A percentile compares a stretch with the other conserved stretches of the same genome.
Evolutionary conservation across 2,888 invertebrate species (phyloP).

Genomic region (Dichetophora obliterata): DNA sequence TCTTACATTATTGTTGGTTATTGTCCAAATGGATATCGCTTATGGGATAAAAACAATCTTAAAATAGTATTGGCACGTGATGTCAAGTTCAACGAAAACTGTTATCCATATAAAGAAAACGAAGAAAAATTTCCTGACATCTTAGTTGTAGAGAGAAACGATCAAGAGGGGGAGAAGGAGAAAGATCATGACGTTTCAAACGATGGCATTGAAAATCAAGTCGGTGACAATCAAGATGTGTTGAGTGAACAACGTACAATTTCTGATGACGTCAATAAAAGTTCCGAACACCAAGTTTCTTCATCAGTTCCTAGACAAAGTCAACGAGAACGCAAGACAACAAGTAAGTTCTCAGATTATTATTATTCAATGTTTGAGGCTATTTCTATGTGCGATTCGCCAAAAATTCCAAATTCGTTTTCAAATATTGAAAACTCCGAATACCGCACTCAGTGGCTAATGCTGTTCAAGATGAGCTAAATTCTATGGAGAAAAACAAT

Average conservation of each 20-base stretch:
- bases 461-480: too few species aligned
- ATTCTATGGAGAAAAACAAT: too few species aligned
- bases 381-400: not conserved
- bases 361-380: conserved; percentile 12
- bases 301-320: not conserved
- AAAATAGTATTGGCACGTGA: not conserved
- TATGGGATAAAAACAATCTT: not conserved
- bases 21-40: not conserved
- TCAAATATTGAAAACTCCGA: too few species aligned
- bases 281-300: not conserved
- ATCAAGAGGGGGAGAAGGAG: not conserved
- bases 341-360: conserved; percentile 10
- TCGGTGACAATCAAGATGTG: too few species aligned
- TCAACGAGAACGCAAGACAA: conserved; percentile 1
- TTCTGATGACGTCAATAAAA: too few species aligned
- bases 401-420: too few species aligned
- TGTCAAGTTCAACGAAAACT: conserved; percentile 25
- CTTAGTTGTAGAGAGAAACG: not conserved
- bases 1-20: too few species aligned
- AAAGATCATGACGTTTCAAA: too few species aligned
- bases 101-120: conserved; percentile 26
- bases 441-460: too few species aligned
- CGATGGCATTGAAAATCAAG: too few species aligned
- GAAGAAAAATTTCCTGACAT: not conserved
- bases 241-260: too few species aligned